Base-by-base conservation (phyloP, 2,797 vertebrate species). In the Sandelia bainsii region DNA sequence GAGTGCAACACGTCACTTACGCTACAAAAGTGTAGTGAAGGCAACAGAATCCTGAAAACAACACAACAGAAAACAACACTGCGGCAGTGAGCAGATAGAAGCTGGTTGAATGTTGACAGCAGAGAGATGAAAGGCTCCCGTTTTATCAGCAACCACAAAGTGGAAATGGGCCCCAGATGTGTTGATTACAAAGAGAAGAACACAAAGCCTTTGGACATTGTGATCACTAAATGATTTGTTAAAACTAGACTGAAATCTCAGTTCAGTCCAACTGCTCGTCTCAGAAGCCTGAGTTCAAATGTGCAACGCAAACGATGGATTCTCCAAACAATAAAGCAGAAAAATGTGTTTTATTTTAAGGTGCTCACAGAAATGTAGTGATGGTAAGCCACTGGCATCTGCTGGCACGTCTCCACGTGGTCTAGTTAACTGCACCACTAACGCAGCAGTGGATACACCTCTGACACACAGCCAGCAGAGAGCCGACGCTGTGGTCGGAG, bases 101-200 rank as follows among this genome's bases (percentile, higher is more conserved):
- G 49, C 34, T 12, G 60, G 20, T 14, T 17, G 22, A n/a, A 20
- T 19, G 32, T 0, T n/a, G 34, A 16, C 46, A 34, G 12, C 17
- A 7, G 68, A 51, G 52, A 67, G 75, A 72, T 81, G 42, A 84
- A 67, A 82, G 57, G 49, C n/a, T n/a, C n/a, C n/a, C n/a, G n/a
- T n/a, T n/a, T n/a, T 32, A 72, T 70, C 58, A 49, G 45, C 32
- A 17, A 39, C 49, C 65, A 16, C 25, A 45, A 4, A 39, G 10
- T 22, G 37, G 62, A 69, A 64, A 83, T 40, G 5, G 25, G 61
- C 45, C 1, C 81, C 83, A 84, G 79, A 81, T n/a, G n/a, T 89
- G 85, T 80, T 78, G 44, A 72, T 34, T 23, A 9, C 44, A 13
- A 52, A 8, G 45, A 46, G 11, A 45, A 68, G 14, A 61, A n/a